Evolutionary conservation across 1,140 invertebrate genomes (phyloP), one percentile per base, ranked within the genome.

Genomic region (Ceratina australensis): DNA sequence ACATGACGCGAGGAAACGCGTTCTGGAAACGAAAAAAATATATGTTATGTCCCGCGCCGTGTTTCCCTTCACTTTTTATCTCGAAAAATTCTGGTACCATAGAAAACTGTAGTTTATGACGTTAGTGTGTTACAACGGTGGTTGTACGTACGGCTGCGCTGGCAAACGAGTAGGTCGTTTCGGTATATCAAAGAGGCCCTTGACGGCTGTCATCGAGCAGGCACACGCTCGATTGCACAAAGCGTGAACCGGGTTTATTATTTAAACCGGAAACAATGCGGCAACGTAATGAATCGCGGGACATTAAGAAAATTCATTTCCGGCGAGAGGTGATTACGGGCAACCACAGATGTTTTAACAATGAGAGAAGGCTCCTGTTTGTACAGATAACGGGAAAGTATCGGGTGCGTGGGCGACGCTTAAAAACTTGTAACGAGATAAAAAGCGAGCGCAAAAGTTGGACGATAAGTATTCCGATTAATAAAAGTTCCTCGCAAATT

Each of bases 341-440:
- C 33, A 42, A 56, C n/a, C 26, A 15, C n/a, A 7, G 15, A 22
- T n/a, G 12, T 20, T 24, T 59, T 26, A 18, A 42, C 33, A 22
- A 28, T 8, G 12, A 52, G 16, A 42, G 33, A 42, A 1, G 3
- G n/a, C 47, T 22, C 13, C 71, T 64, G 42, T 64, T 63, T 63
- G 47, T 16, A 2, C 52, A 56, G 52, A 69, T 69, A 56, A 57
- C 52, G 20, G 42, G 22, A 50, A 72, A 28, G 42, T 72, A 50
- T 72, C 71, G 42, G 20, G 15, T 13, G 24, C 15, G 16, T 8
- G 26, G 16, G 33, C 33, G 33, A 42, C 47, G 71, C 47, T 72
- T 64, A 73, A 67, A 57, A 75, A 49, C 64, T 75, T 49, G 63
- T 75, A 75, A 74, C 61, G 28, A 74, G 61, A 74, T 74, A 65